A percentile compares a stretch with the other conserved stretches of the same genome.
Evolutionary conservation across 2,797 vertebrate genomes (phyloP).

Genomic region (Bufotes viridis): DNA sequence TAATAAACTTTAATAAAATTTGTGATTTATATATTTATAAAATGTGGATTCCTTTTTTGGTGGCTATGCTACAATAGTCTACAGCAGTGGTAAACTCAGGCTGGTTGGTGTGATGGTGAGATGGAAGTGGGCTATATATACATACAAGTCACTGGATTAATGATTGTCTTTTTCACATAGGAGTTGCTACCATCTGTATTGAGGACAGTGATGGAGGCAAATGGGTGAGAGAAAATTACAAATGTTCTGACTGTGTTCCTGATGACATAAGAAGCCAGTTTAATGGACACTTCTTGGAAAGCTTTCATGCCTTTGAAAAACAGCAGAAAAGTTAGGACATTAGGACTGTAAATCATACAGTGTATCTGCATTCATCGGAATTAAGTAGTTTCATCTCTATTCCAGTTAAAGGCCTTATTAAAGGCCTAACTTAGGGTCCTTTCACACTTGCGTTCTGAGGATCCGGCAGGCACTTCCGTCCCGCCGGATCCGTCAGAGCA

Average conservation of each 20-base stretch:
- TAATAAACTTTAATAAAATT: no score
- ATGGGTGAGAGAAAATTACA: conserved; percentile 85
- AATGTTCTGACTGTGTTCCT: conserved; percentile 82
- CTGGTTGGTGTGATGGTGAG: neutral
- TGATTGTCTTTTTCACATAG: conserved; percentile 66
- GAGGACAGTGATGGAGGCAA: conserved; percentile 84
- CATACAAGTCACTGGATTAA: neutral
- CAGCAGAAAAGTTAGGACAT: conserved; percentile 14
- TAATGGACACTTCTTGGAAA: conserved; percentile 72
- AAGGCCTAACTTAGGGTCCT: no score
- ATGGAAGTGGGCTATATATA: neutral
- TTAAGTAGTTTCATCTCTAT: neutral
- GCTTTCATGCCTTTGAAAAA: conserved; percentile 68
- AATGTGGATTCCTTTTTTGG: no score
- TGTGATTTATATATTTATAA: no score
- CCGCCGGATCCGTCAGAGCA: no score
- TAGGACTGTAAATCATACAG: neutral
- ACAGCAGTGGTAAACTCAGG: neutral
- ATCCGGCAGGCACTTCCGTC: no score
- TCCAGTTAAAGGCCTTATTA: neutral
- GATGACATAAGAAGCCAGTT: conserved; percentile 77
- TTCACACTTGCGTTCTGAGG: no score
- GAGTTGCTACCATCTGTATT: conserved; percentile 83
- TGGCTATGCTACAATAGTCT: no score
- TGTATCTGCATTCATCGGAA: neutral